Conservation (phyloP, 2,888 invertebrate genomes). For the Volucella inflata region DNA sequence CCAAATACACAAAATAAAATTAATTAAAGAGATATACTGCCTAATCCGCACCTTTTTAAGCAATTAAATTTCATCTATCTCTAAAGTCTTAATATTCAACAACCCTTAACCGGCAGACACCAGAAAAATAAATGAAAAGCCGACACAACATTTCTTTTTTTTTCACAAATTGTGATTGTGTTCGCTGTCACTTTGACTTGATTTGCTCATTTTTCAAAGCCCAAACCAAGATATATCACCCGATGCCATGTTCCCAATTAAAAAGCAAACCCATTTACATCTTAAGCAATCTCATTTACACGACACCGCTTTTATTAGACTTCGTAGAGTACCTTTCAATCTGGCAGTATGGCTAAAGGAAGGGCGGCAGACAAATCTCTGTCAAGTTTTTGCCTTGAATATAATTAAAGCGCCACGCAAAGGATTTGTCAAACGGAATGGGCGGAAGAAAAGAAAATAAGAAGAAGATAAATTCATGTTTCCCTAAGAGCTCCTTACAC, state of each 20-base stretch:
- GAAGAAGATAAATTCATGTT: slow-evolving; percentile 19
- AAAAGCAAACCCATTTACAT: slow-evolving; percentile 35
- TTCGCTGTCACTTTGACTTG: neutral
- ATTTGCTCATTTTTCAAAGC: neutral
- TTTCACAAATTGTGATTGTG: too few relatives aligned
- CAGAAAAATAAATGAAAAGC: too few relatives aligned
- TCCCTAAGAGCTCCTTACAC: neutral
- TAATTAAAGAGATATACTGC: too few relatives aligned
- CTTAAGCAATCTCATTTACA: slow-evolving; percentile 31
- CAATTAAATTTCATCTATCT: too few relatives aligned
- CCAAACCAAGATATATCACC: neutral
- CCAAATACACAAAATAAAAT: too few relatives aligned
- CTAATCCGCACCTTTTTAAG: too few relatives aligned
- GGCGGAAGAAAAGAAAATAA: neutral
- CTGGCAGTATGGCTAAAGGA: neutral
- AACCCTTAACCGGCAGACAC: too few relatives aligned
- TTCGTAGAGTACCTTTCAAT: neutral
- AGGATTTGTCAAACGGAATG: slow-evolving; percentile 50
- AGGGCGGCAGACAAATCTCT: slow-evolving; percentile 15
- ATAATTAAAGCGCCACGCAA: slow-evolving; percentile 54
- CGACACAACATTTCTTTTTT: too few relatives aligned
- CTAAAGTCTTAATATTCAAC: too few relatives aligned
- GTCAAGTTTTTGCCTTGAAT: slow-evolving; percentile 31
- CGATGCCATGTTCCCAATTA: slow-evolving; percentile 38
- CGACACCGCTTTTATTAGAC: slow-evolving; percentile 34